These are phyloP conservation scores for Catharus ustulatus DNA, from an alignment of 2,797 vertebrate genomes.

Conservation along the genomic window DNA sequence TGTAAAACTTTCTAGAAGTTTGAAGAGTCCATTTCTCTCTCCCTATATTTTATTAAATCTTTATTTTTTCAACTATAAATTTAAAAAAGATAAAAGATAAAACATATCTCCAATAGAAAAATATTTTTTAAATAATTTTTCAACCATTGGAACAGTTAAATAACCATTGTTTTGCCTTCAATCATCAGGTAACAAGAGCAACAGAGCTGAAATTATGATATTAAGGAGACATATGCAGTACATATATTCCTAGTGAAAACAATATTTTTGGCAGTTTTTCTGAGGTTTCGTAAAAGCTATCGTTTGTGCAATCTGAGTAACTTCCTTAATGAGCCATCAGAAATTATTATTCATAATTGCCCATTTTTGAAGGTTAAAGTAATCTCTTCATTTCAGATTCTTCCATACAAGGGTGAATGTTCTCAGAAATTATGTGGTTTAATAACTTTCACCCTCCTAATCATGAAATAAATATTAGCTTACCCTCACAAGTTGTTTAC, in stretches of 20 bases:
- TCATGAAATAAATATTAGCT: constrained; percentile 13
- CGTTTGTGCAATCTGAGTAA: constrained; percentile 10
- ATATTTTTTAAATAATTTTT: not conserved
- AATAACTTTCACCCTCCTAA: not conserved
- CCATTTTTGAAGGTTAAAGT: not conserved
- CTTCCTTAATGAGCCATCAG: constrained; percentile 16
- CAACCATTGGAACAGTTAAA: not conserved
- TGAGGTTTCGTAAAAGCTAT: constrained; percentile 15
- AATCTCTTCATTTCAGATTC: constrained; percentile 1
- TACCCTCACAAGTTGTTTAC: not conserved
- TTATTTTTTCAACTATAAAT: not conserved
- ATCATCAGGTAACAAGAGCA: not conserved
- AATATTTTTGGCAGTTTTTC: not conserved
- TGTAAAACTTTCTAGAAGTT: not conserved
- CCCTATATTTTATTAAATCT: not conserved
- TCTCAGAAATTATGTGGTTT: constrained; percentile 10
- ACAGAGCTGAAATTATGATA: not conserved
- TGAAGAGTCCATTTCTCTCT: not conserved
- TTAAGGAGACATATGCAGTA: not conserved
- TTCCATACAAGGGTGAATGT: not conserved
- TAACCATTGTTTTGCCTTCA: not conserved
- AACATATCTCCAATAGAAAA: not conserved
- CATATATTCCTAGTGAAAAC: not conserved
- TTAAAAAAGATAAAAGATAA: not conserved
- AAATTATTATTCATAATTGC: not conserved